Evolutionary conservation across 2,888 invertebrate genomes (phyloP).

Genomic region (Ormyrus rosae): DNA sequence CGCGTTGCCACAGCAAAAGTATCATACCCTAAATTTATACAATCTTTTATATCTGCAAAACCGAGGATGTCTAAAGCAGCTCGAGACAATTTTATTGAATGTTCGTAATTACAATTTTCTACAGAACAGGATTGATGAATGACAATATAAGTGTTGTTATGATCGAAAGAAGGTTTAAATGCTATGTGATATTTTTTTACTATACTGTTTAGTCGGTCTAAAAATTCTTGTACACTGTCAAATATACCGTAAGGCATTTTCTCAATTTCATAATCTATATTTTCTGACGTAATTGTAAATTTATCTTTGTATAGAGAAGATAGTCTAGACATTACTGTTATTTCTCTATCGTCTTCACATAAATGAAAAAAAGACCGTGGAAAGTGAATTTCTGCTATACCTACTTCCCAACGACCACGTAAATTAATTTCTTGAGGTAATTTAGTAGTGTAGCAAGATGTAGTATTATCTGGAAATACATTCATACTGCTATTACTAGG

Average conservation of each 20-base stretch:
- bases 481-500: too few species aligned
- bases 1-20: not conserved
- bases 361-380: too few species aligned
- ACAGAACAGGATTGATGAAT: not conserved
- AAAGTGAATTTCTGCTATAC: too few species aligned
- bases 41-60: not conserved
- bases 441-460: too few species aligned
- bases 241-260: not conserved
- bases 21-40: not conserved
- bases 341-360: too few species aligned
- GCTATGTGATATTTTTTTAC: not conserved
- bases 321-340: too few species aligned
- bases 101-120: not conserved
- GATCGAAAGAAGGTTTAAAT: not conserved
- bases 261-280: not conserved
- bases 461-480: too few species aligned
- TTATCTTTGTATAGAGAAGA: too few species aligned
- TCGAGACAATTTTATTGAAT: not conserved
- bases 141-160: not conserved
- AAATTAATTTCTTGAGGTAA: too few species aligned
- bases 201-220: not conserved
- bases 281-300: not conserved
- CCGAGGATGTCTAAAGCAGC: not conserved
- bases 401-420: too few species aligned
- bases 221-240: not conserved